Base-by-base conservation (phyloP, 2,113 vertebrate genomes). In the Laticauda colubrina region DNA sequence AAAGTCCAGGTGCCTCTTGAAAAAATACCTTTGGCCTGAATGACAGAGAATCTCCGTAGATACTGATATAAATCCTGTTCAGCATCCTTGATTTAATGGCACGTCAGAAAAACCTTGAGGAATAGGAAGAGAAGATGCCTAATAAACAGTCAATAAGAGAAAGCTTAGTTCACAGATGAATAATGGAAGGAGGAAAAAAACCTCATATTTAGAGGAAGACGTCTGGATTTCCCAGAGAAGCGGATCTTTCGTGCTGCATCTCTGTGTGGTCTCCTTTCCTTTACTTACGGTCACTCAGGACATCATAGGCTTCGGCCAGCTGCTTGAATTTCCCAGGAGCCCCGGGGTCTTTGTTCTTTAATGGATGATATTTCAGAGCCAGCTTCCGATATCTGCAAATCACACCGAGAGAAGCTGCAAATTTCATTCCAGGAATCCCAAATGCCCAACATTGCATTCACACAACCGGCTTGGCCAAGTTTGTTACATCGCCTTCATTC, bases 231-330 rank as follows among this genome's bases (percentile, higher is more conserved):
- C 1, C n/a, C 23, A 88, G 59, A 24, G 23, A 92, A 54, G 29
- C 56, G 29, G 39, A 0, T 0, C 39, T 21, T n/a, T 48, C 0
- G 0, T 15, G 12, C 11, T n/a, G 26, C 61, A 43, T 55, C 39
- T 24, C 45, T 4, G 64, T 26, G 3, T 6, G 1, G 59, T 21
- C 12, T 11, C 3, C 18, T 48, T 2, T 20, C 34, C 75, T 81
- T 53, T 91, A 97, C 98, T 99, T 94, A 99, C 99, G 97, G 97
- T 99, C 98, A 15, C 99, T 99, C 90, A 99, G 96, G 61, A 99
- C 98, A 3, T 99, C 99, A 5, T 99, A 99, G 61, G 99, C 99
- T 95, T 99, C 99, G 0, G 98, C 98, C 90, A 99, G 97, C 89
- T 98, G 97, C 39, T 55, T 93, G 96, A 99, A 99, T 14, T 57